These are phyloP conservation scores for Drosophila testacea DNA, from an alignment of 2,888 invertebrate species.

Conservation along the genomic window DNA sequence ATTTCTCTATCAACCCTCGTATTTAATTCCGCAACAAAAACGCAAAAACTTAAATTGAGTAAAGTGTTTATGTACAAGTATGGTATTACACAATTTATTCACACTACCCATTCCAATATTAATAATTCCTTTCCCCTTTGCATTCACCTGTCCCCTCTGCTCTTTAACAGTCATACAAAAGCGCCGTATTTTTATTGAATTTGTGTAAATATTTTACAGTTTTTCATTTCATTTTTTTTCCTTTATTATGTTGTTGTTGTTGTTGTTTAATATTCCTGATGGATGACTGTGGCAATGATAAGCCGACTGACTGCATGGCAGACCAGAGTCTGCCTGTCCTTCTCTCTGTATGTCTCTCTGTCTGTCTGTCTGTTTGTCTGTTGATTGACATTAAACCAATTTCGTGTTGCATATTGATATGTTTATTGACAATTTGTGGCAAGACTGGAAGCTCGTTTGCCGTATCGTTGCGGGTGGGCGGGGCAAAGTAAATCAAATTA, in stretches of 20 bases:
- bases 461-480: slow-evolving; percentile 23
- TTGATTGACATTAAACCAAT: slow-evolving; percentile 75
- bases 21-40: background rate
- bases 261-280: slow-evolving; percentile 38
- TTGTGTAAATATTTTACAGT: slow-evolving; percentile 51
- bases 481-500: slow-evolving; percentile 72
- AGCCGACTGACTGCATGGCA: slow-evolving; percentile 36
- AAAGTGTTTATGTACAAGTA: slow-evolving; percentile 29
- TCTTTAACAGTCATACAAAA: background rate
- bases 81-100: slow-evolving; percentile 46
- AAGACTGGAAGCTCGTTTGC: slow-evolving; percentile 32
- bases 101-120: background rate
- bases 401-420: slow-evolving; percentile 72
- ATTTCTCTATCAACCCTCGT: background rate
- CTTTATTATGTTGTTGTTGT: slow-evolving; percentile 1
- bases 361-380: slow-evolving; percentile 33
- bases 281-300: slow-evolving; percentile 55
- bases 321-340: background rate
- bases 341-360: slow-evolving; percentile 29
- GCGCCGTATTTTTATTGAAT: slow-evolving; percentile 39
- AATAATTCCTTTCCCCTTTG: background rate
- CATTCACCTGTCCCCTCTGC: background rate
- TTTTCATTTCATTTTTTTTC: slow-evolving; percentile 17
- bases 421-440: slow-evolving; percentile 72
- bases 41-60: slow-evolving; percentile 17